Evolutionary conservation across 37 sponge, comb jelly and placozoan species (phyloP), one percentile per base, ranked within the genome.

Genomic region (Haliclona indistincta): DNA sequence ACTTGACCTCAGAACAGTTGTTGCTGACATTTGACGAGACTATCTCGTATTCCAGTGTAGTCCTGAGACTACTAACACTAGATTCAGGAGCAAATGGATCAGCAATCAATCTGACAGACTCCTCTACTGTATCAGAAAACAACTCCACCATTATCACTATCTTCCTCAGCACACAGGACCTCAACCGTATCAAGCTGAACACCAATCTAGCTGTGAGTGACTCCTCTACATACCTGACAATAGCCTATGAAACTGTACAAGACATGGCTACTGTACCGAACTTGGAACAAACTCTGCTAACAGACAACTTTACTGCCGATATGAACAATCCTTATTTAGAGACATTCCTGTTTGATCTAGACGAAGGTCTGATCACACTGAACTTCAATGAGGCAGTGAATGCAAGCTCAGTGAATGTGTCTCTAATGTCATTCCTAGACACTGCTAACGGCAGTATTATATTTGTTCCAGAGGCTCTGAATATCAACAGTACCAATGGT

Each of bases 21-120:
- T 22, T 51, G 10, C 70, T 95, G 20, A 86, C 87, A 15, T 95
- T 95, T 75, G 91, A 92, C 64, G 96, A 95, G 61, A 95, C 96
- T 26, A 58, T 95, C 8, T 89, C 86, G 13, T 42, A 39, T 3
- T 10, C 2, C 7, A 73, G 72, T 45, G 70, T 73, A 11, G 54
- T 64, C 7, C 54, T 93, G 15, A 45, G 43, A 2, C 38, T 58
- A 38, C 51, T 91, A 38, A 78, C 86, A 39, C 33, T 91, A 1
- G 56, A 67, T 11, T 81, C 91, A 29, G 28, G 38, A 28, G 52
- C 39, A 22, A 85, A 85, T 53, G 66, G 53, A 34, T 82, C 66
- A n/a, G 67, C 49, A 56, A 83, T 91, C 4, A 47, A 73, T 1
- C 86, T 91, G 0, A 82, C 86, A 1, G 4, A 38, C 39, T 45